Percentiles rank a stretch among this genome's conserved stretches.
phyloP scores from a whole-genome alignment of 2,113 vertebrate genomes.

The Ibidorhyncha struthersii region DNA sequence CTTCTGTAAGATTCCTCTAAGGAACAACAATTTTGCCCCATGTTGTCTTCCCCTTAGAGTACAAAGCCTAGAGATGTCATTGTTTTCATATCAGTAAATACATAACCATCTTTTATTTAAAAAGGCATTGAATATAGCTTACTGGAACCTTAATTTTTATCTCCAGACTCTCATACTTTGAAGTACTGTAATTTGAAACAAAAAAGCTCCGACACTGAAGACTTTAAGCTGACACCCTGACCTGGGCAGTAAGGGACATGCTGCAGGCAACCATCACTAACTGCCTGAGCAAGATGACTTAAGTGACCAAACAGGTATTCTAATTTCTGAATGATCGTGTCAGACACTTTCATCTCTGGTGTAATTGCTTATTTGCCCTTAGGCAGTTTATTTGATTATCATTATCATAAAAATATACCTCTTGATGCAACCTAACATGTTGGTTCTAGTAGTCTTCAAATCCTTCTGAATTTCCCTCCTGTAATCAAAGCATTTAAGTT shows the following conservation, averaged over 20 bases:
- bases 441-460: constrained; percentile 38
- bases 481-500: neutral
- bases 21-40: neutral
- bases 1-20: neutral
- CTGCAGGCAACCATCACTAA: neutral
- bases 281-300: neutral
- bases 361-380: constrained; percentile 5
- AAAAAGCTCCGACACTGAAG: neutral
- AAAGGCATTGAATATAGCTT: neutral
- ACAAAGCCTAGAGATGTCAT: neutral
- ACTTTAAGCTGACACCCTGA: neutral
- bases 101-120: neutral
- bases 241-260: neutral
- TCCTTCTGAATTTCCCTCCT: neutral
- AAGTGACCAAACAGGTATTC: constrained; percentile 40
- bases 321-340: constrained; percentile 22
- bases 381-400: constrained; percentile 21
- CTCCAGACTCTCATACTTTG: neutral
- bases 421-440: constrained; percentile 14
- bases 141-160: neutral
- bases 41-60: neutral
- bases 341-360: constrained; percentile 45
- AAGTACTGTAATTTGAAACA: neutral
- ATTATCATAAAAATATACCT: constrained; percentile 37
- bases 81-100: neutral